Evolutionary conservation across 2,888 invertebrate species (phyloP).

Genomic region (Pseudeuparius sepicola): DNA sequence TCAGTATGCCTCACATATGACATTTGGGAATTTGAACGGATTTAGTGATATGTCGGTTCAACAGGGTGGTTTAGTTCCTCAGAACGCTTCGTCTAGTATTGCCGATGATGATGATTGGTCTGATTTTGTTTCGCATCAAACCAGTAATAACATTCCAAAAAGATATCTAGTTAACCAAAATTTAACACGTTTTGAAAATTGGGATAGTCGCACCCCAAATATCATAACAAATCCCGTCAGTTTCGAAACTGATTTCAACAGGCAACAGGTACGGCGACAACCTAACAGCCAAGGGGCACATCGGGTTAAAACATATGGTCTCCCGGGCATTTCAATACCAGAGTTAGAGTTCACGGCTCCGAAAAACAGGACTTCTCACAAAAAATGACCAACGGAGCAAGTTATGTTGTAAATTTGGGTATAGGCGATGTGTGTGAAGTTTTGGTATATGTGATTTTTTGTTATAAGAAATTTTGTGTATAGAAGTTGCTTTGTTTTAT

Average conservation of each 20-base stretch:
- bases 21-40: no score
- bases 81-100: no score
- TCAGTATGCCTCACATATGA: slow-evolving; percentile 32
- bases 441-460: slow-evolving; percentile 6
- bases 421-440: slow-evolving; percentile 5
- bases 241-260: slow-evolving; percentile 20
- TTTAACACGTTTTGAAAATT: no score
- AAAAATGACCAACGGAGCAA: slow-evolving; percentile 40
- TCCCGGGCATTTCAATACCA: slow-evolving; percentile 43
- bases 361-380: slow-evolving; percentile 33
- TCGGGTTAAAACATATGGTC: slow-evolving; percentile 22
- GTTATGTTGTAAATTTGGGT: slow-evolving; percentile 34
- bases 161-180: no score
- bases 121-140: slow-evolving; percentile 45
- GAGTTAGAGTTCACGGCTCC: slow-evolving; percentile 47
- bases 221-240: slow-evolving; percentile 35
- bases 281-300: no score
- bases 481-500: no score
- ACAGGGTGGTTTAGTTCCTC: no score
- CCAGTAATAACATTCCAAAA: slow-evolving; percentile 27
- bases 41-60: no score
- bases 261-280: no score
- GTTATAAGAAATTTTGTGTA: no score
- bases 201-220: slow-evolving; percentile 27
- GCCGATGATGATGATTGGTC: slow-evolving; percentile 45